Evolutionary conservation across 2,888 invertebrate genomes (phyloP).

Genomic region (Pomacea canaliculata): DNA sequence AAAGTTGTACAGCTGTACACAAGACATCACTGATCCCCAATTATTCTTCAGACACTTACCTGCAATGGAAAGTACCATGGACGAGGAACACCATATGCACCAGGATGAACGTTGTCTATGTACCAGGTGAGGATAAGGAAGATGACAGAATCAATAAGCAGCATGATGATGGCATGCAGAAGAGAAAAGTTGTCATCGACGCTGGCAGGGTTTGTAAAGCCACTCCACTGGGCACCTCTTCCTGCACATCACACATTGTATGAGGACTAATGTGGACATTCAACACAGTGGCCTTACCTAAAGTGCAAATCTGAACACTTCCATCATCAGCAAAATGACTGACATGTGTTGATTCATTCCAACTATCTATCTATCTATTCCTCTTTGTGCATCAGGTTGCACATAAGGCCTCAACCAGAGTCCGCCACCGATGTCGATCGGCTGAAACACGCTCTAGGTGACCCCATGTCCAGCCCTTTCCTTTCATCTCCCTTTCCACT

Average conservation of each 20-base stretch:
- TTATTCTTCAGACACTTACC: conserved; percentile 67
- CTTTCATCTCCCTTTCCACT: too few relatives aligned
- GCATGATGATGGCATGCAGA: conserved; percentile 76
- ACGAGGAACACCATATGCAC: conserved; percentile 85
- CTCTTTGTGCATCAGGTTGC: too few relatives aligned
- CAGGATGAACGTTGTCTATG: conserved; percentile 87
- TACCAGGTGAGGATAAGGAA: conserved; percentile 86
- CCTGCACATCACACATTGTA: conserved; percentile 41
- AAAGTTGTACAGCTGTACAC: too few relatives aligned
- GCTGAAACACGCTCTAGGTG: too few relatives aligned
- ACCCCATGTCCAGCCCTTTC: too few relatives aligned
- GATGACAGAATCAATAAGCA: conserved; percentile 79
- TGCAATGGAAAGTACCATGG: conserved; percentile 85
- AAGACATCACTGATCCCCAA: too few relatives aligned
- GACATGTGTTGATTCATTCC: too few relatives aligned
- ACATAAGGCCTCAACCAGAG: too few relatives aligned
- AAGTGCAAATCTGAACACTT: background rate
- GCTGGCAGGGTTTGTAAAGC: conserved; percentile 72
- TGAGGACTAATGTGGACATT: background rate
- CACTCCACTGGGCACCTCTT: conserved; percentile 64
- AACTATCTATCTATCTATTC: too few relatives aligned
- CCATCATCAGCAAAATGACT: too few relatives aligned
- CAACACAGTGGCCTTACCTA: background rate
- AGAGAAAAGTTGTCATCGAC: conserved; percentile 80
- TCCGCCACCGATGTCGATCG: too few relatives aligned